A percentile compares a stretch with the other conserved stretches of the same genome.
Evolutionary conservation across 2,888 invertebrate species (phyloP).

Genomic region (Erebia aethiops): DNA sequence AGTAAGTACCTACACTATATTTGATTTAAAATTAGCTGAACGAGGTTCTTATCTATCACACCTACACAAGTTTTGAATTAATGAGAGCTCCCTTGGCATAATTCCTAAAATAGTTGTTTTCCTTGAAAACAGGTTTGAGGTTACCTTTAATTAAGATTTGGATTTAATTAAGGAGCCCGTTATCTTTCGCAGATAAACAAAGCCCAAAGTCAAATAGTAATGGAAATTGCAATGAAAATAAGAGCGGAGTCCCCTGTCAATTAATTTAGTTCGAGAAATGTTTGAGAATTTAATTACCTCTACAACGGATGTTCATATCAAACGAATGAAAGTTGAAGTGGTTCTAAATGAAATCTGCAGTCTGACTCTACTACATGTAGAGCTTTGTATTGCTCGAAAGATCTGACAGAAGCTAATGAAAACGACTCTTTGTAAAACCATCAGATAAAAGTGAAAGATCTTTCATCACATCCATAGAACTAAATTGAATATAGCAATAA

Average conservation of each 20-base stretch:
- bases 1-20: no score
- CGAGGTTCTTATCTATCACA: not conserved
- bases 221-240: not conserved
- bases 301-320: slow-evolving; percentile 3
- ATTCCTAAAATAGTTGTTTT: slow-evolving; percentile 7
- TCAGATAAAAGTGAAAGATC: no score
- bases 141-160: slow-evolving; percentile 6
- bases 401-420: no score
- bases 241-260: not conserved
- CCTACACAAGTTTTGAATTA: not conserved
- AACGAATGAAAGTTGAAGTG: slow-evolving; percentile 6
- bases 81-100: not conserved
- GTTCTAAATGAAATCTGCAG: not conserved
- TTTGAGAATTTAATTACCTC: not conserved
- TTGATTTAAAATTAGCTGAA: no score
- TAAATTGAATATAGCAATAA: no score
- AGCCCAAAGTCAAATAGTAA: not conserved
- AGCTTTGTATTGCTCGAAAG: not conserved
- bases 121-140: slow-evolving; percentile 14
- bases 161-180: not conserved
- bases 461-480: no score
- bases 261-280: not conserved
- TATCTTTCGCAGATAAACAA: not conserved
- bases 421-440: no score
- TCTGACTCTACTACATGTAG: not conserved